Evolutionary conservation across 2,113 vertebrate genomes (phyloP).

Genomic region (Cololabis saira): DNA sequence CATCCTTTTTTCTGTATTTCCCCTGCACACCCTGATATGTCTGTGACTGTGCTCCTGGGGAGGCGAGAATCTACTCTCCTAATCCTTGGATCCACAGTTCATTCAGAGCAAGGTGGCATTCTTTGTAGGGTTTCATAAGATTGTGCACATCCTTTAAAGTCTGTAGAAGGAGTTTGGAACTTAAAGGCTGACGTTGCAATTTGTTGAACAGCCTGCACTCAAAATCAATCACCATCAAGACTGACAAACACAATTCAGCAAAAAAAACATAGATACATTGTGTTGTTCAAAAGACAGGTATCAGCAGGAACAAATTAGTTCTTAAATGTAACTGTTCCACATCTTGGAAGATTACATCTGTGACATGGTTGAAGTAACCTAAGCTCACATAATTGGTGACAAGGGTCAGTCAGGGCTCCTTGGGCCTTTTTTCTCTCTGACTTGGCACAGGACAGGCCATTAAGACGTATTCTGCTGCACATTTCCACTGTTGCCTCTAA

Average conservation of each 20-base stretch:
- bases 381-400: too few relatives aligned
- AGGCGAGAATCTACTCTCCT: neutral
- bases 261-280: too few relatives aligned
- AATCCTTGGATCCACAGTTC: conserved; percentile 18
- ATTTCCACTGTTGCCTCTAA: too few relatives aligned
- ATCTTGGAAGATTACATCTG: too few relatives aligned
- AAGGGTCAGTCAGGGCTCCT: too few relatives aligned
- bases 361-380: too few relatives aligned
- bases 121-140: conserved; percentile 9
- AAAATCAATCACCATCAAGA: neutral
- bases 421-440: too few relatives aligned
- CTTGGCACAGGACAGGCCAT: too few relatives aligned
- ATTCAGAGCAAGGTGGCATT: conserved; percentile 12
- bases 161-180: neutral
- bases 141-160: conserved; percentile 2
- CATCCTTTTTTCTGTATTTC: conserved; percentile 2
- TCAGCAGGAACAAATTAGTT: too few relatives aligned
- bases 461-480: too few relatives aligned
- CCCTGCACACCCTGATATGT: neutral
- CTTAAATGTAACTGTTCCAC: too few relatives aligned
- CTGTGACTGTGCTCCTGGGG: neutral
- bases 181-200: neutral
- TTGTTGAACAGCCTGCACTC: neutral
- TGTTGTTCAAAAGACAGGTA: too few relatives aligned
- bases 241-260: neutral